Evolutionary conservation across 2,797 vertebrate species (phyloP).

Genomic region (Urocyon cinereoargenteus): DNA sequence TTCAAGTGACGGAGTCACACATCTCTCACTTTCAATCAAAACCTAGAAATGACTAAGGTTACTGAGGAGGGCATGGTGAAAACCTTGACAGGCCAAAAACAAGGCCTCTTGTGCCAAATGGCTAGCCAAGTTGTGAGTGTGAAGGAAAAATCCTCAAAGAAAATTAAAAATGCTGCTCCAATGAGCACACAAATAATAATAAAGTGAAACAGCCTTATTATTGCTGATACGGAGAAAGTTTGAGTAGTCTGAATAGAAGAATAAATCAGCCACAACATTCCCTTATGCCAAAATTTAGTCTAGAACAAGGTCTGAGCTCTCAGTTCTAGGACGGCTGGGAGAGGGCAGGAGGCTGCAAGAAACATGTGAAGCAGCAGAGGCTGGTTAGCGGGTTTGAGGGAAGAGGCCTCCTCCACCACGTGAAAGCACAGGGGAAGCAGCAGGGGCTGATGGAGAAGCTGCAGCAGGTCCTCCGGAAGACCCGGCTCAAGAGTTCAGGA

Average conservation of each 20-base stretch:
- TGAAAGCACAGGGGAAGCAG: neutral
- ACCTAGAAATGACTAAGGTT: neutral
- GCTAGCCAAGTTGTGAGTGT: neutral
- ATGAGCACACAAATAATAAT: neutral
- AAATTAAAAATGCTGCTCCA: neutral
- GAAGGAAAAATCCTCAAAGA: neutral
- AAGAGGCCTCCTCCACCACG: neutral
- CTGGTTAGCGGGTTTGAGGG: neutral
- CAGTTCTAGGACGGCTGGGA: neutral
- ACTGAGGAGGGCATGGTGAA: neutral
- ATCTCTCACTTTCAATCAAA: neutral
- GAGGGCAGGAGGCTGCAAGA: neutral
- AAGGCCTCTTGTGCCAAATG: neutral
- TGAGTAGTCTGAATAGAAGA: neutral
- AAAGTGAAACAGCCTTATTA: neutral
- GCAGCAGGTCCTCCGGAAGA: neutral
- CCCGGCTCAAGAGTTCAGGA: neutral
- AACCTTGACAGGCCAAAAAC: neutral
- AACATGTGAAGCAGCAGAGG: neutral
- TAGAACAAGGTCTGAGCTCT: neutral
- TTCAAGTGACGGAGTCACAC: neutral
- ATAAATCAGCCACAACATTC: neutral
- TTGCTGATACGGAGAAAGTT: neutral
- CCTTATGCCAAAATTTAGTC: neutral
- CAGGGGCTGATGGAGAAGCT: neutral